Base-by-base conservation (phyloP, 64 coral and sea anemone species). In the Cladopsammia gracilis region DNA sequence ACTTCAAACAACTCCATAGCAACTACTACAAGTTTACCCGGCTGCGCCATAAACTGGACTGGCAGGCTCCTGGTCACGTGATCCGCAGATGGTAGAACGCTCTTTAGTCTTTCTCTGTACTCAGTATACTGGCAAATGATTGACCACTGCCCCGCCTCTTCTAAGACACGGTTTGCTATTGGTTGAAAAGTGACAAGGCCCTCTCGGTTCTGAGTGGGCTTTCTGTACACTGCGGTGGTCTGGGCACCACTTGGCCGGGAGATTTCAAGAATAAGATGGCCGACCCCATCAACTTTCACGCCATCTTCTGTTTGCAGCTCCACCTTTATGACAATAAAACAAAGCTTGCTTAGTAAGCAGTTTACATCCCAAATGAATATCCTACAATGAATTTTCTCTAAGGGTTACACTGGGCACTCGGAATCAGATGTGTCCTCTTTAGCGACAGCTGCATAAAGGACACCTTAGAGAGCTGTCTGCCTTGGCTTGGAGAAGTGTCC, bases 261-360 rank as follows among this genome's bases (percentile, higher is more conserved):
- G 20, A 96, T 75, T 54, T 76, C 70, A 20, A 96, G 45, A 20
- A 19, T 86, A n/a, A 96, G 43, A 22, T 96, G 95, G 25, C 68
- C 88, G 11, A 89, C 49, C 14, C 90, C 79, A 78, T 96, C 91
- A 4, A 96, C 95, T 79, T 59, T 72, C 24, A 96, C 95, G 14
- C 74, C 74, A 56, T 96, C 95, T 62, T 96, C 95, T 5, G 95
- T 96, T 52, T 93, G 77, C 48, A 90, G 93, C 48, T 85, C 80
- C 22, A 96, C 58, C 95, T 96, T 67, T 20, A 9, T 66, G 20
- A 49, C 50, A 68, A 24, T 20, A 50, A 20, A 60, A 60, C 7
- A 16, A n/a, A 57, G 7, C 7, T 69, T n/a, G 10, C 1, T 23
- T 69, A 69, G 25, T 69, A 23, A 69, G 19, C 20, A 69, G 8